Percentiles rank a stretch among this genome's conserved stretches.
These are phyloP conservation scores for Cyclina sinensis DNA, from an alignment of 1,140 invertebrate genomes.

Conservation along the genomic window DNA sequence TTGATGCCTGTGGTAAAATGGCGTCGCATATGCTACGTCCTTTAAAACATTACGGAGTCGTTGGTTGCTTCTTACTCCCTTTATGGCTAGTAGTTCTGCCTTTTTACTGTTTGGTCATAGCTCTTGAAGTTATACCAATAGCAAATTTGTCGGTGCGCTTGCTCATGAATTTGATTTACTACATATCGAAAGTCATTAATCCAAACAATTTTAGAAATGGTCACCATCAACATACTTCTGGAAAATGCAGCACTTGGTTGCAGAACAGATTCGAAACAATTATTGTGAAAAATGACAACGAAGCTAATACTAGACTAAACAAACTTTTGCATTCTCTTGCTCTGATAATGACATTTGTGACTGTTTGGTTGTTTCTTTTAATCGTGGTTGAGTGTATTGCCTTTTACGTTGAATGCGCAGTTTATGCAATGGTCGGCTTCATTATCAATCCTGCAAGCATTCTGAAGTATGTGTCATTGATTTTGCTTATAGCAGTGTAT, in stretches of 20 bases:
- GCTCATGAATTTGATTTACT: background rate
- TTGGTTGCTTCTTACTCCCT: background rate
- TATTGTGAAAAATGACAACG: background rate
- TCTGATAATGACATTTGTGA: background rate
- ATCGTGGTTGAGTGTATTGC: conserved; percentile 9
- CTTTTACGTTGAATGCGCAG: conserved; percentile 16
- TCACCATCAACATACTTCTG: background rate
- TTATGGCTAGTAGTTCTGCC: background rate
- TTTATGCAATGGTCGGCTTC: background rate
- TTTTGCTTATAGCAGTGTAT: conserved; percentile 17
- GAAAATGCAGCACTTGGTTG: background rate
- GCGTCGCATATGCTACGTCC: background rate
- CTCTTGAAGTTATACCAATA: conserved; percentile 4
- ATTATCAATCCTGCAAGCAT: background rate
- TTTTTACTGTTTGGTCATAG: background rate
- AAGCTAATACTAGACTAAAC: background rate
- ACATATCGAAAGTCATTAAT: background rate
- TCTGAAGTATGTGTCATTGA: background rate
- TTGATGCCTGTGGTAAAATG: background rate
- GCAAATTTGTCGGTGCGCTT: background rate
- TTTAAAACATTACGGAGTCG: background rate
- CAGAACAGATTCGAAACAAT: background rate
- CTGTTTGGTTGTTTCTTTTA: background rate
- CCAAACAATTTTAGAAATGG: background rate
- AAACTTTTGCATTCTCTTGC: background rate